These are phyloP conservation scores for Lepilemur ruficaudatus DNA, from an alignment of 2,797 vertebrate genomes.

Conservation along the genomic window DNA sequence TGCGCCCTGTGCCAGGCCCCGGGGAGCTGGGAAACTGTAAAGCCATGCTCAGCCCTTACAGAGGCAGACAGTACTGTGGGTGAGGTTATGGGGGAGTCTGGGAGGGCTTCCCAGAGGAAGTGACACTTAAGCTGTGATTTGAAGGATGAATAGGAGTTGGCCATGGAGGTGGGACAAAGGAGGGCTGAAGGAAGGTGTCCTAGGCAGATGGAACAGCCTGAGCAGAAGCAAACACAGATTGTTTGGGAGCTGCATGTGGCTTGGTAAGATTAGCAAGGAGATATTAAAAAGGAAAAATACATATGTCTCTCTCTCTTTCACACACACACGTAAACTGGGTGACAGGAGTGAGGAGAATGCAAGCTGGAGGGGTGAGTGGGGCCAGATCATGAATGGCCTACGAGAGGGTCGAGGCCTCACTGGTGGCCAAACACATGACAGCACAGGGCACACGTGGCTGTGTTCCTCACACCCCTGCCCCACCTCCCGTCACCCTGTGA, in stretches of 20 bases:
- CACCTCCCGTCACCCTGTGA: background rate
- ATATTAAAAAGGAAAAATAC: background rate
- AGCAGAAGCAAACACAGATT: background rate
- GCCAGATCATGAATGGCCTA: background rate
- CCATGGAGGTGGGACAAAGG: background rate
- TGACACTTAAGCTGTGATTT: background rate
- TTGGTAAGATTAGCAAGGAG: slow-evolving; percentile 4
- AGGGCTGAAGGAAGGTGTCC: background rate
- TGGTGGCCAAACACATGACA: background rate
- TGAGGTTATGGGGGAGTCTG: background rate
- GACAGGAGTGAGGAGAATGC: background rate
- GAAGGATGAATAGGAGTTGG: background rate
- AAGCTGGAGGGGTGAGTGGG: background rate
- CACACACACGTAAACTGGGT: fast-evolving
- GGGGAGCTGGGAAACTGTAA: background rate
- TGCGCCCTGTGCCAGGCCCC: background rate
- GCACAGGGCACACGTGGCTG: background rate
- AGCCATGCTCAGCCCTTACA: background rate
- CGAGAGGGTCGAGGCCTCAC: background rate
- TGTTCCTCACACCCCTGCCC: background rate
- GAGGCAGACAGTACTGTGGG: background rate
- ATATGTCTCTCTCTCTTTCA: background rate
- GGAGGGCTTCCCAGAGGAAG: background rate
- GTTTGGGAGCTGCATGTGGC: background rate
- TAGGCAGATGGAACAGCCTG: background rate